Conservation (phyloP, 2,888 invertebrate genomes). For the Rhorus exstirpatorius region DNA sequence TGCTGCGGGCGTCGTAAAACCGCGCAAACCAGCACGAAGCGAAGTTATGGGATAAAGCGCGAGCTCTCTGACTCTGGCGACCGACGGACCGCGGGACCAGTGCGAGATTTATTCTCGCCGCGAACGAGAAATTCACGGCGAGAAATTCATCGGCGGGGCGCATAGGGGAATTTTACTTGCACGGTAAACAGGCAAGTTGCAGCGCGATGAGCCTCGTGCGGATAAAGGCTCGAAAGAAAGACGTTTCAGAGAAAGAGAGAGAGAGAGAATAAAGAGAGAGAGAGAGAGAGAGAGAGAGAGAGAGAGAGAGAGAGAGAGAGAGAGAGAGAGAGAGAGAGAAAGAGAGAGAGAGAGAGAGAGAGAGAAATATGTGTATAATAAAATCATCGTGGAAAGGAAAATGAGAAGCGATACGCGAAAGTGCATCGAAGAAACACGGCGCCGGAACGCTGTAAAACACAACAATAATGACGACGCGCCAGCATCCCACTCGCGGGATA, state of each 20-base stretch:
- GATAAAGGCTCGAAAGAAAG: background rate
- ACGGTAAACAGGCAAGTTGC: conserved; percentile 37
- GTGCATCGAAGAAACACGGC: conserved; percentile 56
- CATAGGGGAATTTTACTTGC: conserved; percentile 54
- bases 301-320: background rate
- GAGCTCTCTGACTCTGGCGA: conserved; percentile 26
- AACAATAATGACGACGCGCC: conserved; percentile 26
- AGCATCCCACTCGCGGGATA: conserved; percentile 36
- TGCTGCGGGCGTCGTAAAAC: conserved; percentile 73
- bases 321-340: background rate
- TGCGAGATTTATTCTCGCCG: conserved; percentile 64
- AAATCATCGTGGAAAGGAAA: conserved; percentile 21
- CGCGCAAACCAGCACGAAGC: conserved; percentile 56
- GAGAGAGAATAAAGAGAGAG: no score
- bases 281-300: background rate
- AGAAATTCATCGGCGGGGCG: conserved; percentile 49
- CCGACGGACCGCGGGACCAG: conserved; percentile 54
- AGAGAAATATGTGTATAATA: conserved; percentile 4
- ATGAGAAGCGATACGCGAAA: conserved; percentile 15
- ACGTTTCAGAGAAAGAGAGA: conserved; percentile 9
- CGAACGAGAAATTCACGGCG: conserved; percentile 65
- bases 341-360: background rate
- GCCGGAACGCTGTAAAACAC: conserved; percentile 49
- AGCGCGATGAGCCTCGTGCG: background rate
- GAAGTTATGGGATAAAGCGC: conserved; percentile 72